A percentile compares a stretch with the other conserved stretches of the same genome.
Evolutionary conservation across 2,797 vertebrate species (phyloP).

Genomic region (Fratercula arctica): DNA sequence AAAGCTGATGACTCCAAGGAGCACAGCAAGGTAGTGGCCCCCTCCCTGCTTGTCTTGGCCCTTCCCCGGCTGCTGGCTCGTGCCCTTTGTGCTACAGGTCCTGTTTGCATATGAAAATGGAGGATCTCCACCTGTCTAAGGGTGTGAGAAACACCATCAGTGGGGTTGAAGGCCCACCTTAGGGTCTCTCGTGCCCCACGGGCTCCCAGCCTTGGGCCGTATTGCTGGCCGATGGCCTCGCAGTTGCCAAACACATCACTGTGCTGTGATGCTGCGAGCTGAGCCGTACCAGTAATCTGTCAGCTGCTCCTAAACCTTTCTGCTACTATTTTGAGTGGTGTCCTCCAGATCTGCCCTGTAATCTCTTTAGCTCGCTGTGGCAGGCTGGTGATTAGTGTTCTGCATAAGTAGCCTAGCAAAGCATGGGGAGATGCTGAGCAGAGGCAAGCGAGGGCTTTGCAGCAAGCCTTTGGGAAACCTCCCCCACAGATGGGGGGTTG

Average conservation of each 20-base stretch:
- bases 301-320: constrained; percentile 47
- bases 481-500: neutral
- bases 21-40: constrained; percentile 74
- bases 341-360: constrained; percentile 58
- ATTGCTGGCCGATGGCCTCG: neutral
- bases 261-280: neutral
- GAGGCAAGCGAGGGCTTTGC: neutral
- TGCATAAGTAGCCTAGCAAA: constrained; percentile 46
- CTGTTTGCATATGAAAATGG: neutral
- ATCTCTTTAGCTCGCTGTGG: constrained; percentile 56
- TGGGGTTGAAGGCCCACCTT: neutral
- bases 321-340: constrained; percentile 68
- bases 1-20: constrained; percentile 87
- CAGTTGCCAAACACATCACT: neutral
- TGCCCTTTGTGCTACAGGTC: neutral
- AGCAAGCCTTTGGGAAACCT: constrained; percentile 25
- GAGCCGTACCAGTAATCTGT: neutral
- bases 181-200: accelerated
- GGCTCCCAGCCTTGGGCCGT: neutral
- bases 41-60: accelerated
- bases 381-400: constrained; percentile 37
- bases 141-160: neutral
- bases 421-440: neutral
- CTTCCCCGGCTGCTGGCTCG: neutral
- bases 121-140: neutral